Evolutionary conservation across 2,888 invertebrate species (phyloP).

Genomic region (Parnassius smintheus): DNA sequence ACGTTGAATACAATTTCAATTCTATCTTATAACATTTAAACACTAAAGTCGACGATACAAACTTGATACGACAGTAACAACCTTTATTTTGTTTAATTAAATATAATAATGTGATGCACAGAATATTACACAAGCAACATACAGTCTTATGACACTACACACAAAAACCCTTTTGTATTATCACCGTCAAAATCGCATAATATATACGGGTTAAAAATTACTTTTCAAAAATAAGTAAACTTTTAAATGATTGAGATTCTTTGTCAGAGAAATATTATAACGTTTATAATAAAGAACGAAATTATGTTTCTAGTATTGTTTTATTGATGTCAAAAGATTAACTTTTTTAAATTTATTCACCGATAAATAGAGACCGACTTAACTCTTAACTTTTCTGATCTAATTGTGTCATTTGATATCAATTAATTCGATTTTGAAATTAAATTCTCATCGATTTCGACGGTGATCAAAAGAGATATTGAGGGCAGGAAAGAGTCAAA

Average conservation of each 20-base stretch:
- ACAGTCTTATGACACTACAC: background rate
- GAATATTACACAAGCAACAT: background rate
- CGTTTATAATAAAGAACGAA: no score
- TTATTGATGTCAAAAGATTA: no score
- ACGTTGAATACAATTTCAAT: no score
- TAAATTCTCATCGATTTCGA: constrained; percentile 4
- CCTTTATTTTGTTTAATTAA: no score
- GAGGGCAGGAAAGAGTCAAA: constrained; percentile 34
- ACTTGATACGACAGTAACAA: background rate
- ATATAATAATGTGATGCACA: no score
- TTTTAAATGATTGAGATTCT: constrained; percentile 18
- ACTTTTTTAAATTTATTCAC: no score
- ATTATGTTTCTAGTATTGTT: no score
- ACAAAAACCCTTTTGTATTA: background rate
- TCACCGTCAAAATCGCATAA: constrained; percentile 16
- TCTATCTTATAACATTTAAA: no score
- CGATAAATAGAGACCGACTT: no score
- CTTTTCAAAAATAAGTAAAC: constrained; percentile 5
- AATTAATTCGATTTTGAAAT: background rate
- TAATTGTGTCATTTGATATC: no score
- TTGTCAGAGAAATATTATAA: constrained; percentile 9
- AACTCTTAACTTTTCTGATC: no score
- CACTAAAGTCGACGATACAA: no score
- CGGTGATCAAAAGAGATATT: constrained; percentile 11
- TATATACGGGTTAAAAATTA: background rate